Conservation (phyloP, 2,888 invertebrate genomes). For the Athetis lepigone region DNA sequence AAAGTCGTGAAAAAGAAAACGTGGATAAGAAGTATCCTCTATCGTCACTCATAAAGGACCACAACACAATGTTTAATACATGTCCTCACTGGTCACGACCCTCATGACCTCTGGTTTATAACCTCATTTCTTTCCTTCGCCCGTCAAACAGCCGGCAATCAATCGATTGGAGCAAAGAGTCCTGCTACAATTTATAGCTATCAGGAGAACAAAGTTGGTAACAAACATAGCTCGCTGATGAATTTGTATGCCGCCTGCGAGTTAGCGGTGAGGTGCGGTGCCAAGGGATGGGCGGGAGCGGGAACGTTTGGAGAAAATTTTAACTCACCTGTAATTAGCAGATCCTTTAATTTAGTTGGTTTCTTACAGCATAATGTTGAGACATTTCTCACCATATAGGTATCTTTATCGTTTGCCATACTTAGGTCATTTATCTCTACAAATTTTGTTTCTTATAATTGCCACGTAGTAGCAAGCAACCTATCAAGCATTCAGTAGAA, state of each 20-base stretch:
- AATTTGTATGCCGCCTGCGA: constrained; percentile 81
- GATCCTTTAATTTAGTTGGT: background rate
- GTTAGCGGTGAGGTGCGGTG: constrained; percentile 46
- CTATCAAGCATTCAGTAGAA: too few relatives aligned
- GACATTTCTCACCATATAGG: too few relatives aligned
- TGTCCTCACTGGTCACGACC: constrained; percentile 16
- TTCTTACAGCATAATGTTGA: too few relatives aligned
- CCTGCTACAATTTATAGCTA: constrained; percentile 74
- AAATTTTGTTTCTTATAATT: too few relatives aligned
- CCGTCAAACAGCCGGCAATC: constrained; percentile 53
- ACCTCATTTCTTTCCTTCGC: constrained; percentile 33
- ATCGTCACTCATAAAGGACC: constrained; percentile 39
- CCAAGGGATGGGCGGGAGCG: constrained; percentile 49
- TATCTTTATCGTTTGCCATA: too few relatives aligned
- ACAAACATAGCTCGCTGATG: constrained; percentile 77
- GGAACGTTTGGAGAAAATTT: background rate
- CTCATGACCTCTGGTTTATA: constrained; percentile 35
- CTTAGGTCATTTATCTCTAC: too few relatives aligned
- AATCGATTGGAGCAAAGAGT: constrained; percentile 50
- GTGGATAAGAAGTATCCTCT: constrained; percentile 1
- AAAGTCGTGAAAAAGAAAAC: background rate
- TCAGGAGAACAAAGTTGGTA: constrained; percentile 80
- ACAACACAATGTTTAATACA: constrained; percentile 45
- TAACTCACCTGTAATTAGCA: constrained; percentile 3
- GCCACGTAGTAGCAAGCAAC: too few relatives aligned